Base-by-base conservation (phyloP, 1,140 invertebrate genomes). In the Drosophila pseudoobscura region DNA sequence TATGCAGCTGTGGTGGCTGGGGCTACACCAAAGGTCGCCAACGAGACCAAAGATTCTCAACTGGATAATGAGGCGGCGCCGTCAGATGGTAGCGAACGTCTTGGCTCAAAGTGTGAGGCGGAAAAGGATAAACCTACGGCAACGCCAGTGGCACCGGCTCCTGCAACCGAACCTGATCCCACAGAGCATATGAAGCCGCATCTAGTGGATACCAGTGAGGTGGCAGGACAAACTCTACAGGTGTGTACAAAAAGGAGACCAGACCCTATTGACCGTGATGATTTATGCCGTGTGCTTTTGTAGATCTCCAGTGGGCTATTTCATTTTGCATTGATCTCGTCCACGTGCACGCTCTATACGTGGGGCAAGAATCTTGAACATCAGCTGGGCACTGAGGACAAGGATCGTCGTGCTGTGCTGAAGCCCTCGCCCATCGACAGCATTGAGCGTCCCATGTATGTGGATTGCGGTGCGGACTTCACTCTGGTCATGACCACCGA, bases 291-390 rank as follows among this genome's bases (percentile, higher is more conserved):
- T 20, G 20, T 20, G 26, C 7, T 0, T 5, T 53, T 55, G 41
- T 15, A 94, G 93, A 92, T 95, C 39, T 91, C 93, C 26, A 94
- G 94, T 91, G 95, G 95, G 29, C 93, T 93, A 70, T 94, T 94
- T 70, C 95, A 96, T 84, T 93, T 92, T 72, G 92, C 93, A 13
- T 68, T 95, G 46, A 84, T 95, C 39, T 95, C 94, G 26, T 91
- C 91, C 8, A 92, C 93, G 61, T 94, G 94, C 45, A 92, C 92
- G 39, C 78, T 95, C 0, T 95, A 94, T 75, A 93, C 93, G 2
- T 95, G 95, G 94, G 95, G 95, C 17, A 92, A 94, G 50, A 95
- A 95, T 88, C 79, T 94, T 39, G 95, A 95, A 85, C 94, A 94
- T 52, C 95, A 96, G 83, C 89, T 96, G 20, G 95, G 95, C 24